Evolutionary conservation across 2,888 invertebrate genomes (phyloP).

Genomic region (Stenodera caucasica): DNA sequence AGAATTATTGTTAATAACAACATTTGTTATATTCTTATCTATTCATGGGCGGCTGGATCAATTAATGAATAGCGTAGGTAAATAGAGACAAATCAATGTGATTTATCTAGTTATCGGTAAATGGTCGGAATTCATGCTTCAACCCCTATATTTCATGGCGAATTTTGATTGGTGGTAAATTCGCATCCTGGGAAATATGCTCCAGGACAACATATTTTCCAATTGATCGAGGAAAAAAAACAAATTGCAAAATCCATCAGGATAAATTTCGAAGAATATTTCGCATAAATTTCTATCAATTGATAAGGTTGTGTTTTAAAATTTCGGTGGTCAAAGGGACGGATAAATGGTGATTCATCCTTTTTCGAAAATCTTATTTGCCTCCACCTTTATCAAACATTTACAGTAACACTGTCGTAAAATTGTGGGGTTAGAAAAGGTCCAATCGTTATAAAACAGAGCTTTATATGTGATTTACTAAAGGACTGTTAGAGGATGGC

Average conservation of each 20-base stretch:
- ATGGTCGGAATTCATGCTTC: neutral
- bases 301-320: too few species aligned
- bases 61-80: neutral
- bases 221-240: too few species aligned
- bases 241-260: too few species aligned
- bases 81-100: neutral
- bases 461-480: constrained; percentile 23
- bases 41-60: neutral
- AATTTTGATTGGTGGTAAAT: neutral
- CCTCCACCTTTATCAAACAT: constrained; percentile 27
- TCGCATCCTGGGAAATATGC: neutral
- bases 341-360: neutral
- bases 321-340: too few species aligned
- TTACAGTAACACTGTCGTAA: constrained; percentile 28
- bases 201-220: too few species aligned
- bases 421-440: constrained; percentile 24
- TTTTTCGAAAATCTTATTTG: neutral
- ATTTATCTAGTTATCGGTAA: neutral
- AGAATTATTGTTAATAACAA: too few species aligned
- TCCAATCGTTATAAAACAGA: constrained; percentile 34
- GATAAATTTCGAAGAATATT: too few species aligned
- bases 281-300: too few species aligned
- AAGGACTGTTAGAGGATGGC: neutral
- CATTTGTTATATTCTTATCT: too few species aligned
- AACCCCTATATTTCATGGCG: neutral